Conservation (phyloP, 37 sponge, comb jelly and placozoan species). For the Beroe forskalii region DNA sequence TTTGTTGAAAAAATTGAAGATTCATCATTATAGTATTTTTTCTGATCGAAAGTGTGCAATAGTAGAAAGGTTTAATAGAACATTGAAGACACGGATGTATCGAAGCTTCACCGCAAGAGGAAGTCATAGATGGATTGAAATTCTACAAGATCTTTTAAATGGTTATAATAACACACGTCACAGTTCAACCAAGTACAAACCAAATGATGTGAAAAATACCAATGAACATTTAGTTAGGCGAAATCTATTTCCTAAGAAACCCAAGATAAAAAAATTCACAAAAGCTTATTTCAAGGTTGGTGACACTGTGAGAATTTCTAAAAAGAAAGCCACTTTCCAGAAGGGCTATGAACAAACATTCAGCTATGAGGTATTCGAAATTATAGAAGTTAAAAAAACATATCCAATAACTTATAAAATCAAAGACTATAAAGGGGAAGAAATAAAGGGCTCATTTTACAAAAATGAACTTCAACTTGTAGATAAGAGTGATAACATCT, state of each 20-base stretch:
- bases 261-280: not conserved
- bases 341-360: conserved; percentile 26
- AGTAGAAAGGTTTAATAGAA: conserved; percentile 47
- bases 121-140: conserved; percentile 24
- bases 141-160: not conserved
- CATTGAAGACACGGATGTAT: conserved; percentile 15
- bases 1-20: not conserved
- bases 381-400: not conserved
- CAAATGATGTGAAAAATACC: not conserved
- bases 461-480: not conserved
- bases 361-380: conserved; percentile 6
- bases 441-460: not conserved
- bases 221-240: conserved; percentile 1
- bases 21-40: not conserved
- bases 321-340: not conserved
- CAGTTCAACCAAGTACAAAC: not conserved
- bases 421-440: not conserved
- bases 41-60: conserved; percentile 1
- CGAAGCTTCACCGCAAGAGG: not conserved
- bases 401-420: conserved; percentile 17
- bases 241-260: not conserved
- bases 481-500: conserved; percentile 33
- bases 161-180: not conserved
- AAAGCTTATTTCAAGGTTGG: not conserved
- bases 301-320: conserved; percentile 15